Evolutionary conservation across 1,140 invertebrate genomes (phyloP).

Genomic region (Achatina immaculata): DNA sequence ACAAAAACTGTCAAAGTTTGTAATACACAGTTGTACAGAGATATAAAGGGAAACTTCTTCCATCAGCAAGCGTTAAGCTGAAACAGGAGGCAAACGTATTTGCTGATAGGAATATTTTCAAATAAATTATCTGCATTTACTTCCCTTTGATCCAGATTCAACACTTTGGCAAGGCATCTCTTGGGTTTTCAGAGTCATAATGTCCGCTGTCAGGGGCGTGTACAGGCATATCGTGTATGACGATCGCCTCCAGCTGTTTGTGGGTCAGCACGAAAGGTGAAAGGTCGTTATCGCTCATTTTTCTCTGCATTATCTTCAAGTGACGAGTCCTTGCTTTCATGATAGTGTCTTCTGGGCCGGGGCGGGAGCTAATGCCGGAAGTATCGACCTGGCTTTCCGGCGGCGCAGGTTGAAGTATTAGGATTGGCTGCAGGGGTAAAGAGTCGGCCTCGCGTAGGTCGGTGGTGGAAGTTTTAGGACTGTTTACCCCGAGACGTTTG

Average conservation of each 20-base stretch:
- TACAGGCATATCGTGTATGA: constrained; percentile 58
- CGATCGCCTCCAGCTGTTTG: constrained; percentile 59
- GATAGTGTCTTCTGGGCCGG: constrained; percentile 40
- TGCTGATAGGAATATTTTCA: too few relatives aligned
- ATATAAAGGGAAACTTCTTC: too few relatives aligned
- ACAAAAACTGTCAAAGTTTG: too few relatives aligned
- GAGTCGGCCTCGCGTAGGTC: too few relatives aligned
- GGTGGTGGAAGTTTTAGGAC: too few relatives aligned
- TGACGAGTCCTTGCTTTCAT: constrained; percentile 55
- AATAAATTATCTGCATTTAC: too few relatives aligned
- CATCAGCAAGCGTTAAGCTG: too few relatives aligned
- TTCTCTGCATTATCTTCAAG: constrained; percentile 54
- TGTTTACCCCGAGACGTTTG: too few relatives aligned
- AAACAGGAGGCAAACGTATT: too few relatives aligned
- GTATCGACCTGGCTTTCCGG: constrained; percentile 42
- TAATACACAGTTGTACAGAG: too few relatives aligned
- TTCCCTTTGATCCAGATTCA: too few relatives aligned
- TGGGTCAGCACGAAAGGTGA: constrained; percentile 58
- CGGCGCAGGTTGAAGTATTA: constrained; percentile 58
- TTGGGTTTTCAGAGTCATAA: not conserved
- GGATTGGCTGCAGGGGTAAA: constrained; percentile 49
- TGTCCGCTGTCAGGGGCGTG: not conserved
- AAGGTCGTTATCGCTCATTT: constrained; percentile 58
- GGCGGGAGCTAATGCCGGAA: constrained; percentile 32
- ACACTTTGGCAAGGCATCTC: not conserved